These are phyloP conservation scores for Actenoides lindsayi DNA, from an alignment of 2,113 vertebrate species.

Conservation along the genomic window DNA sequence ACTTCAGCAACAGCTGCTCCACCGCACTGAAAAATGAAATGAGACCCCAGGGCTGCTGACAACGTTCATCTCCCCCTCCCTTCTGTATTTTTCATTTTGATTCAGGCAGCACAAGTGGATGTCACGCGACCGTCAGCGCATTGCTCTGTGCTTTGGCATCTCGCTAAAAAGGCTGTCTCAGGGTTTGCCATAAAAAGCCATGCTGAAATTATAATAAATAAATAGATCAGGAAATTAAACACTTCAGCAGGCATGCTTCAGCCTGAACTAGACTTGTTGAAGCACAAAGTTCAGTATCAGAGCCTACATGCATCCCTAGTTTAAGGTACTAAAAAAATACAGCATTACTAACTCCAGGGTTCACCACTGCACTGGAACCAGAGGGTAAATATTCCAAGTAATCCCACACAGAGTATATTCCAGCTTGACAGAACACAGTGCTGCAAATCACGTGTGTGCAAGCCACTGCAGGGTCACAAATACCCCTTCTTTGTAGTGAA, in stretches of 20 bases:
- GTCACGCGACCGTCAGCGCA: accelerated
- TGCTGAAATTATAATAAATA: background rate
- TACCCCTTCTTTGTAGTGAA: background rate
- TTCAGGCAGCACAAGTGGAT: background rate
- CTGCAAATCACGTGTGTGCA: background rate
- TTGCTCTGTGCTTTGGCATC: background rate
- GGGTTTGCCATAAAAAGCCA: background rate
- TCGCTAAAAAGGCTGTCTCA: background rate
- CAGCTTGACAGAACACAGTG: accelerated
- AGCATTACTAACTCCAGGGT: background rate
- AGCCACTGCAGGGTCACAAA: background rate
- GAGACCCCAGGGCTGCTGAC: background rate
- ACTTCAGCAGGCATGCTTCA: background rate
- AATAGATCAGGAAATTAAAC: background rate
- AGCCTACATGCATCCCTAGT: background rate
- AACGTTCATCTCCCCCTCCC: background rate
- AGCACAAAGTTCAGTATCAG: background rate
- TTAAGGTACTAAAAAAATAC: background rate
- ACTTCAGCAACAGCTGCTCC: background rate
- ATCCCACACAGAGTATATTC: accelerated
- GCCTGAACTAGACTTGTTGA: background rate
- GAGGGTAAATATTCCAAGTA: background rate
- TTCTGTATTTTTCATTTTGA: background rate
- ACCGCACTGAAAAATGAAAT: accelerated
- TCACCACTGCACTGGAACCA: background rate